phyloP scores from a whole-genome alignment of 2,113 vertebrate genomes.

The Menidia beryllina region DNA sequence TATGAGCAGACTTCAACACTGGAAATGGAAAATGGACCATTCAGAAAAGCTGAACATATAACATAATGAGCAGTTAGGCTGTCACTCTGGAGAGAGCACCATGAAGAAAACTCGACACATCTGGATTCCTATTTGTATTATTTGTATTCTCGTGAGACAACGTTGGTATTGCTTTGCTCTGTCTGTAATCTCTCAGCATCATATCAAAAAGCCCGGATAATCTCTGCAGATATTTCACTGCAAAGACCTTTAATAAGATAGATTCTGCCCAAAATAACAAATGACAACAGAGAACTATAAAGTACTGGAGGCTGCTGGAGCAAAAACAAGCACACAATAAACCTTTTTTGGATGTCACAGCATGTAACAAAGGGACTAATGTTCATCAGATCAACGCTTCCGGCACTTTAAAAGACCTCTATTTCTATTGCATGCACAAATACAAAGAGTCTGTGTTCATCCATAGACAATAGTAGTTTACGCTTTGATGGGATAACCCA shows the following conservation, averaged over 20 bases:
- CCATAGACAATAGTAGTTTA: conserved; percentile 32
- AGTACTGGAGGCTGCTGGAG: conserved; percentile 12
- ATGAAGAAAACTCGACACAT: conserved; percentile 45
- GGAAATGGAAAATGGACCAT: conserved; percentile 65
- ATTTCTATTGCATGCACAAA: conserved; percentile 19
- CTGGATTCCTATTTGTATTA: conserved; percentile 49
- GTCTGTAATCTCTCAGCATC: conserved; percentile 42
- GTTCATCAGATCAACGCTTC: conserved; percentile 25
- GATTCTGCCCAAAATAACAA: conserved; percentile 53
- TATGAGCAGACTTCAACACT: conserved; percentile 67
- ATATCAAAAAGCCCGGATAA: conserved; percentile 53
- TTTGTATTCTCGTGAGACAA: conserved; percentile 32
- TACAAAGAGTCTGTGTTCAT: neutral
- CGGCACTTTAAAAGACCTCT: conserved; percentile 6
- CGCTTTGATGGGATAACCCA: conserved; percentile 36
- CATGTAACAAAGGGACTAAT: neutral
- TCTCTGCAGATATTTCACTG: conserved; percentile 63
- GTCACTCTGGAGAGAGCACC: conserved; percentile 34
- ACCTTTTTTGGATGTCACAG: conserved; percentile 23
- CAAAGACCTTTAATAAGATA: conserved; percentile 63
- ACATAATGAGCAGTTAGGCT: conserved; percentile 64
- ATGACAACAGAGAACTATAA: conserved; percentile 54
- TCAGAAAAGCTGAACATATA: conserved; percentile 65
- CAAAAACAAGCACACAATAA: conserved; percentile 23
- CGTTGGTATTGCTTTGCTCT: conserved; percentile 27